phyloP scores from a whole-genome alignment of 2,797 vertebrate genomes.

The Neomorphus geoffroyi region DNA sequence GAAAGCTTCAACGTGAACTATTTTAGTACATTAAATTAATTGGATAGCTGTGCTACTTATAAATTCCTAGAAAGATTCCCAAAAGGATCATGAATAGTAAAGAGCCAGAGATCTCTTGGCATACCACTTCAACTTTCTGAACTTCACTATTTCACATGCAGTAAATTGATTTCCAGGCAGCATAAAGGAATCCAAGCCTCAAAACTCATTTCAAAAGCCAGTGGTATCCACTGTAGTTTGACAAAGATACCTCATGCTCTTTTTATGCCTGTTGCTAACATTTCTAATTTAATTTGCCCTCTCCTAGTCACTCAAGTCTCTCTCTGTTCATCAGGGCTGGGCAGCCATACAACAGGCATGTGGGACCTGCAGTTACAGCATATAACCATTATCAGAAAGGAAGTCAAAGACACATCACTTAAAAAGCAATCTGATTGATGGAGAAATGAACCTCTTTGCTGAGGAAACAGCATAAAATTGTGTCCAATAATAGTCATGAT shows the following conservation, averaged over 20 bases:
- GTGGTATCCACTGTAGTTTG: background rate
- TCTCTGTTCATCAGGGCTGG: slow-evolving; percentile 10
- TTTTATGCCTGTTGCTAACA: slow-evolving; percentile 32
- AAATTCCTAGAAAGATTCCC: slow-evolving; percentile 63
- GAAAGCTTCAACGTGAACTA: slow-evolving; percentile 28
- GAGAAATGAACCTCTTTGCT: slow-evolving; percentile 22
- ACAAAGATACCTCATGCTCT: background rate
- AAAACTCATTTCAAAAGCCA: slow-evolving; percentile 54
- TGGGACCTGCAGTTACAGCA: slow-evolving; percentile 33
- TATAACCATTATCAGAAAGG: slow-evolving; percentile 50
- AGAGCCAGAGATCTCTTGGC: slow-evolving; percentile 46
- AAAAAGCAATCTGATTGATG: slow-evolving; percentile 6
- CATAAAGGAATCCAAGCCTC: slow-evolving; percentile 29
- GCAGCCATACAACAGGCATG: background rate
- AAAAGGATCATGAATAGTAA: slow-evolving; percentile 52
- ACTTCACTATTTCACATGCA: slow-evolving; percentile 32
- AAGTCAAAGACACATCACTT: slow-evolving; percentile 24
- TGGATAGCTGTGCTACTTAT: slow-evolving; percentile 8
- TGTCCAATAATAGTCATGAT: slow-evolving; percentile 27
- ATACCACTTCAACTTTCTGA: slow-evolving; percentile 31
- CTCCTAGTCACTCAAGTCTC: background rate
- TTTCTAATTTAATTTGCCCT: slow-evolving; percentile 49
- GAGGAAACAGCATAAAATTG: slow-evolving; percentile 45
- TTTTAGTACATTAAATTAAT: slow-evolving; percentile 38
- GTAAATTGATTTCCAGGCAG: slow-evolving; percentile 62